Evolutionary conservation across 2,888 invertebrate genomes (phyloP).

Genomic region (Platerodrilus igneus): DNA sequence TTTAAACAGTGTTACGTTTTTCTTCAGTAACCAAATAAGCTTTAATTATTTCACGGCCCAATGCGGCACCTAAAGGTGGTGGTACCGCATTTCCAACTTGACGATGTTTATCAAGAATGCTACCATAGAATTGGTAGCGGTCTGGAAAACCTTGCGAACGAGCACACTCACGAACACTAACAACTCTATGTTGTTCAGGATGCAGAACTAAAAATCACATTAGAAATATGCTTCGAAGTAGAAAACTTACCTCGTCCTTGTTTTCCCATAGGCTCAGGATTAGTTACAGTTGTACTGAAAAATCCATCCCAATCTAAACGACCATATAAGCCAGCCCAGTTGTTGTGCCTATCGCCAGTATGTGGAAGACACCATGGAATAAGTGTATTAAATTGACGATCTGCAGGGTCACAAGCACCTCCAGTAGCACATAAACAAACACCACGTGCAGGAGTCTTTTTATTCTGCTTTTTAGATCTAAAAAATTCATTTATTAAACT

Average conservation of each 20-base stretch:
- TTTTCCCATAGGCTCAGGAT: conserved; percentile 89
- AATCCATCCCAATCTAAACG: conserved; percentile 79
- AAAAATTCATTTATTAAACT: conserved; percentile 37
- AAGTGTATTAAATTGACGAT: conserved; percentile 75
- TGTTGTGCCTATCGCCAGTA: conserved; percentile 77
- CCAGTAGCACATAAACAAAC: conserved; percentile 73
- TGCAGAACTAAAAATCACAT: conserved; percentile 63
- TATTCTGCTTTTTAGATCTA: conserved; percentile 50
- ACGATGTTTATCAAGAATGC: conserved; percentile 70
- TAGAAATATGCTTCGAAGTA: neutral
- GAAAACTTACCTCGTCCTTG: conserved; percentile 60
- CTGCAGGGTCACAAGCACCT: conserved; percentile 61
- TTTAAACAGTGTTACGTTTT: no score
- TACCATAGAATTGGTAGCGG: conserved; percentile 69
- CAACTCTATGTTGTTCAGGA: conserved; percentile 72
- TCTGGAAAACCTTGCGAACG: conserved; percentile 83
- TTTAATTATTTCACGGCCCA: conserved; percentile 69
- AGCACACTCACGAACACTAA: conserved; percentile 84
- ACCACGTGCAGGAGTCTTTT: conserved; percentile 56
- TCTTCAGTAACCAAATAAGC: conserved; percentile 36
- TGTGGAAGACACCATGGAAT: conserved; percentile 88
- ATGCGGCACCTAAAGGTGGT: conserved; percentile 71
- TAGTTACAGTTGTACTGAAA: conserved; percentile 79
- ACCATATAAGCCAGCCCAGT: conserved; percentile 84
- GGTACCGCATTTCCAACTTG: conserved; percentile 89